phyloP scores from a whole-genome alignment of 2,797 vertebrate genomes.

The Acanthurus lineatus region DNA sequence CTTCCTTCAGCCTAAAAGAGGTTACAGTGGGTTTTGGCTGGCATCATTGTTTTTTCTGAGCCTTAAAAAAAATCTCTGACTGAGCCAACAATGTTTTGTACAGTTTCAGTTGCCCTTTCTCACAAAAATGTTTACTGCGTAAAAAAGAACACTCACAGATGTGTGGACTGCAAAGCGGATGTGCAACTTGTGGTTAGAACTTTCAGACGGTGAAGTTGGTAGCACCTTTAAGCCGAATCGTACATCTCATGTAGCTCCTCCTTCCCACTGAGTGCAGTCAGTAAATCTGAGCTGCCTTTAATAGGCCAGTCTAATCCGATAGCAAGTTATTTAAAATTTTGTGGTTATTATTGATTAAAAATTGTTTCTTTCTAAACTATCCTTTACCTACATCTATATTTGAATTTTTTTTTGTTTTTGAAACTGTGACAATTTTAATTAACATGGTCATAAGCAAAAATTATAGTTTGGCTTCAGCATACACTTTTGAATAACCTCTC shows the following conservation, averaged over 20 bases:
- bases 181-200: background rate
- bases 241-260: background rate
- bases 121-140: background rate
- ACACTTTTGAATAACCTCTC: background rate
- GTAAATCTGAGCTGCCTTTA: background rate
- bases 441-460: background rate
- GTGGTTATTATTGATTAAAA: background rate
- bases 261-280: background rate
- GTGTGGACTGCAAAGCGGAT: background rate
- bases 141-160: accelerated
- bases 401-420: background rate
- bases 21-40: no score
- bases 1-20: no score
- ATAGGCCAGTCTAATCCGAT: background rate
- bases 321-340: background rate
- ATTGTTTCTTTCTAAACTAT: background rate
- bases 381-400: background rate
- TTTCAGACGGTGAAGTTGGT: accelerated
- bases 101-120: background rate
- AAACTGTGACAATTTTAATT: no score
- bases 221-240: no score
- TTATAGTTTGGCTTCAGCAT: no score
- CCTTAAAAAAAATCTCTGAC: no score
- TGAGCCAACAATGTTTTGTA: no score
- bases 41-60: no score